A percentile compares a stretch with the other conserved stretches of the same genome.
These are phyloP conservation scores for Phrynocephalus versicolor DNA, from an alignment of 2,113 vertebrate genomes.

Conservation along the genomic window DNA sequence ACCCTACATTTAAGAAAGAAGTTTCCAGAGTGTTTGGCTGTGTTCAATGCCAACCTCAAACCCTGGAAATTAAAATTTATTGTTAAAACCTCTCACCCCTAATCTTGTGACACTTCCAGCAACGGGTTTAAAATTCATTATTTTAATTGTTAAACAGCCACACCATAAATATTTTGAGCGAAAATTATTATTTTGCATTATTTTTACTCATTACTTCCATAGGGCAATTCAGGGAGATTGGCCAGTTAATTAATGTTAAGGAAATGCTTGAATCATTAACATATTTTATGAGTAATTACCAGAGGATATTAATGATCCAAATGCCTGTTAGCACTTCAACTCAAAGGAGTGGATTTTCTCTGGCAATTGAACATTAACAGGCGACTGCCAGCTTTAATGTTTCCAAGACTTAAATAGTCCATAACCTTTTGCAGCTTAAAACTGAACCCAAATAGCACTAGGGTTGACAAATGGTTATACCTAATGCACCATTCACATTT, in stretches of 20 bases:
- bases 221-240: background rate
- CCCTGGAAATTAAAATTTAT: background rate
- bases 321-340: background rate
- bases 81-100: background rate
- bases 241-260: too few relatives aligned
- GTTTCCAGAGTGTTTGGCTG: background rate
- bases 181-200: background rate
- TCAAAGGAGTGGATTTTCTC: background rate
- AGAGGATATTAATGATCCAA: background rate
- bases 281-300: background rate
- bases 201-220: background rate
- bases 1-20: background rate
- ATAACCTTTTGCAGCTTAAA: background rate
- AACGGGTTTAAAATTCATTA: background rate
- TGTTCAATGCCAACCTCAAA: background rate
- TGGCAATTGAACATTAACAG: background rate
- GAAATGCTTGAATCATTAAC: too few relatives aligned
- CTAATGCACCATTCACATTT: background rate
- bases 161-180: background rate
- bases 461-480: background rate
- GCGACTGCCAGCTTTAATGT: background rate
- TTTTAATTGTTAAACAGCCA: background rate
- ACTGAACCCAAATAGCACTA: background rate
- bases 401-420: background rate
- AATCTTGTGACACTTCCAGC: background rate